These are phyloP conservation scores for Odontamblyopus rebecca DNA, from an alignment of 2,797 vertebrate species.

Conservation along the genomic window DNA sequence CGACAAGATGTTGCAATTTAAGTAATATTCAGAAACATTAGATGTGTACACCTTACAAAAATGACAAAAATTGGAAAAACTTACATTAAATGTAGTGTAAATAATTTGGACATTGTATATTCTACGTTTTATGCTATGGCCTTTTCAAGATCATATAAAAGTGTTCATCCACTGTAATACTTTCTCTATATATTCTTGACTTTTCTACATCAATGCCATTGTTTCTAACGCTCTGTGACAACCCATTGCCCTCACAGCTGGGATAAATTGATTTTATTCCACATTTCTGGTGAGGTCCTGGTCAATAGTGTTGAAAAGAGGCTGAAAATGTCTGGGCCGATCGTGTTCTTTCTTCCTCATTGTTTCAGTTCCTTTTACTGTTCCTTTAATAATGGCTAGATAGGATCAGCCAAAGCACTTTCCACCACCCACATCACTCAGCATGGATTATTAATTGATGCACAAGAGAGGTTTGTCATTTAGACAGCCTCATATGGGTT, in stretches of 20 bases:
- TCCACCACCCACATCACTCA: background rate
- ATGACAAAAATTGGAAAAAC: no score
- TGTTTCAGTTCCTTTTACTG: slow-evolving; percentile 3
- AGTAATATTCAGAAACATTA: background rate
- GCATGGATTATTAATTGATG: background rate
- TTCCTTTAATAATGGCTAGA: background rate
- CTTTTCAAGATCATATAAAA: slow-evolving; percentile 13
- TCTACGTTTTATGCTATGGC: no score
- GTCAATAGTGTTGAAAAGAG: slow-evolving; percentile 30
- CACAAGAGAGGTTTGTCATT: background rate
- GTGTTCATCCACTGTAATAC: slow-evolving; percentile 10
- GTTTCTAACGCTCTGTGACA: slow-evolving; percentile 34
- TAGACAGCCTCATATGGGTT: background rate
- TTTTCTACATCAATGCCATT: slow-evolving; percentile 27
- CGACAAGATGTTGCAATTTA: background rate
- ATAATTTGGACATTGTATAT: no score
- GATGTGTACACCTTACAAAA: no score
- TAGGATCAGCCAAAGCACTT: background rate
- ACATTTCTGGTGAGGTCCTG: slow-evolving; percentile 23
- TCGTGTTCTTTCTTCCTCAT: background rate
- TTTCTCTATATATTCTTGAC: slow-evolving; percentile 6
- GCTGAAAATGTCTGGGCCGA: slow-evolving; percentile 24
- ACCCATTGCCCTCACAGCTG: slow-evolving; percentile 55
- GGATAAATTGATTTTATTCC: slow-evolving; percentile 51
- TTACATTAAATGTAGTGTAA: no score